Percentiles rank a stretch among this genome's conserved stretches.
Evolutionary conservation across 2,113 vertebrate genomes (phyloP).

Genomic region (Shinisaurus crocodilurus): DNA sequence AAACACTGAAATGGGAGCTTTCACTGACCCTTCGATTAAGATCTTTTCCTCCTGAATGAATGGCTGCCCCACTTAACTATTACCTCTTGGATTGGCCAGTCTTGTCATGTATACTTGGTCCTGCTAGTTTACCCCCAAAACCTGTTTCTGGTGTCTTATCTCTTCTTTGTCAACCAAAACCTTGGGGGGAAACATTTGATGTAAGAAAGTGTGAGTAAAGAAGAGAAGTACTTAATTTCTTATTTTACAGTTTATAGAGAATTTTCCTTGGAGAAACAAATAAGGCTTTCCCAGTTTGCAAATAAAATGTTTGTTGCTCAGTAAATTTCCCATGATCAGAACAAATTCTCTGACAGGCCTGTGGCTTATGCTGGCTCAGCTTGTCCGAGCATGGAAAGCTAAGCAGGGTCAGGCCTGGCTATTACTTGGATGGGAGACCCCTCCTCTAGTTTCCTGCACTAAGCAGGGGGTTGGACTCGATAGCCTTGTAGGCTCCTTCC

Average conservation of each 20-base stretch:
- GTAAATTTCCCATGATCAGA: background rate
- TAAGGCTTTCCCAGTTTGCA: background rate
- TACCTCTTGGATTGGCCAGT: background rate
- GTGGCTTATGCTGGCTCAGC: too few species aligned
- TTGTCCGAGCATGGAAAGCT: too few species aligned
- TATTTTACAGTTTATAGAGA: constrained; percentile 30
- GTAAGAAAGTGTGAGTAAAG: background rate
- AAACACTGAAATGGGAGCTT: background rate
- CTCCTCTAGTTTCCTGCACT: too few species aligned
- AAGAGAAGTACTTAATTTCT: background rate
- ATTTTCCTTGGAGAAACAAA: background rate
- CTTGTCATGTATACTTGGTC: rapidly evolving
- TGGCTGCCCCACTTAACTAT: background rate
- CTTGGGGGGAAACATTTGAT: background rate
- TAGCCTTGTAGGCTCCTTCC: too few species aligned
- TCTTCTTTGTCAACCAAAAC: background rate
- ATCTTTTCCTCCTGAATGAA: background rate
- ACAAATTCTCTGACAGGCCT: rapidly evolving
- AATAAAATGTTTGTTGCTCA: background rate
- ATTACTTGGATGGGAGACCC: too few species aligned
- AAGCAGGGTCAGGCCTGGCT: too few species aligned
- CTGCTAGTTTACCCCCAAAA: background rate
- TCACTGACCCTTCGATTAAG: background rate
- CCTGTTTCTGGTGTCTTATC: background rate
- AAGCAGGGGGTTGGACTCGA: too few species aligned